phyloP scores from a whole-genome alignment of 1,140 invertebrate species.

The Drosophila malerkotliana region DNA sequence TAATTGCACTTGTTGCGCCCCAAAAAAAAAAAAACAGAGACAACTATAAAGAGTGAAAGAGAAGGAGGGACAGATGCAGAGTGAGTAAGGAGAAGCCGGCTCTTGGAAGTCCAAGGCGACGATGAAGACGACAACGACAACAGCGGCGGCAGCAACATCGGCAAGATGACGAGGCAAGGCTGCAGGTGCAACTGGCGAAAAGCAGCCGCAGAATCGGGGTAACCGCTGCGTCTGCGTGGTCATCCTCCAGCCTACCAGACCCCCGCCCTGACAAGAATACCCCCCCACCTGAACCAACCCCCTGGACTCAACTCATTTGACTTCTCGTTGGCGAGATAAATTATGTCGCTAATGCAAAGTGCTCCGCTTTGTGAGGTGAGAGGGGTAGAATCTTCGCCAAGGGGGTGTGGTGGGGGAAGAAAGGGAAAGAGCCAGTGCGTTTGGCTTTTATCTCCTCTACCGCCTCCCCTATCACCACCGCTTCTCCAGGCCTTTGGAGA shows the following conservation, averaged over 20 bases:
- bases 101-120: conserved; percentile 62
- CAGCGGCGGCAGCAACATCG: conserved; percentile 30
- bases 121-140: conserved; percentile 76
- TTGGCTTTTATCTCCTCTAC: conserved; percentile 71
- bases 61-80: conserved; percentile 32
- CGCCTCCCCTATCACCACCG: neutral
- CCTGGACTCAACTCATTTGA: conserved; percentile 44
- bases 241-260: conserved; percentile 43
- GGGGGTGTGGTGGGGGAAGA: neutral
- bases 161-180: conserved; percentile 77
- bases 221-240: conserved; percentile 77
- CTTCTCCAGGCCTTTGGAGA: neutral
- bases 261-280: conserved; percentile 16
- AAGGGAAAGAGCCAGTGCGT: conserved; percentile 61
- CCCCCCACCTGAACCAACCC: conserved; percentile 14
- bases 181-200: conserved; percentile 72
- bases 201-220: conserved; percentile 13
- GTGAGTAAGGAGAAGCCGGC: conserved; percentile 65
- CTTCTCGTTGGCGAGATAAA: conserved; percentile 83
- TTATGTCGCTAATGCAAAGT: conserved; percentile 83
- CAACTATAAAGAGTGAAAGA: conserved; percentile 15
- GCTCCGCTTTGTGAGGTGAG: conserved; percentile 74
- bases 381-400: neutral
- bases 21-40: conserved; percentile 48
- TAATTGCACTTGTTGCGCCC: conserved; percentile 81